Evolutionary conservation across 2,797 vertebrate species (phyloP).

Genomic region (Pseudomugil gertrudae): DNA sequence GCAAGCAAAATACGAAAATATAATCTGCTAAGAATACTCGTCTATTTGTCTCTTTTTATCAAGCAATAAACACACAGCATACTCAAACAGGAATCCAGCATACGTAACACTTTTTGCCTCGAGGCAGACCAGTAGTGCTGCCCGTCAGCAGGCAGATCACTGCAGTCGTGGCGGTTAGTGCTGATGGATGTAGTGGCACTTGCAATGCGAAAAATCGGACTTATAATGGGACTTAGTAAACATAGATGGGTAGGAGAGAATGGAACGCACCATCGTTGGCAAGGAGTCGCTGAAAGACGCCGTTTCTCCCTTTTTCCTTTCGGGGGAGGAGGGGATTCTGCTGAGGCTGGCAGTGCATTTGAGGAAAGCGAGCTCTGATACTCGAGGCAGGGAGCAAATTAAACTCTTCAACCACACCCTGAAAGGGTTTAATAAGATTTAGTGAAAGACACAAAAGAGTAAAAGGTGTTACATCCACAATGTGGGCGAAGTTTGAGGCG

Average conservation of each 20-base stretch:
- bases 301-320: background rate
- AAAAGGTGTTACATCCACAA: slow-evolving; percentile 17
- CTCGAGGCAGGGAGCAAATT: slow-evolving; percentile 21
- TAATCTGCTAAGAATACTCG: slow-evolving; percentile 65
- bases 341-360: slow-evolving; percentile 72
- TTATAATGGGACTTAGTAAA: slow-evolving; percentile 34
- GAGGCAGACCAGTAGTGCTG: slow-evolving; percentile 27
- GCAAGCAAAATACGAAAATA: slow-evolving; percentile 61
- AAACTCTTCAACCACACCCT: slow-evolving; percentile 14
- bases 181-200: slow-evolving; percentile 60
- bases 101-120: slow-evolving; percentile 46
- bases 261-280: slow-evolving; percentile 42
- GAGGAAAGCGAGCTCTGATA: slow-evolving; percentile 28
- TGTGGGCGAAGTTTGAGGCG: slow-evolving; percentile 33
- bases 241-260: slow-evolving; percentile 18
- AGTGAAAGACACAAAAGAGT: slow-evolving; percentile 13
- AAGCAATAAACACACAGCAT: slow-evolving; percentile 49
- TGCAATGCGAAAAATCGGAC: slow-evolving; percentile 40
- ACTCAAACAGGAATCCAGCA: slow-evolving; percentile 67
- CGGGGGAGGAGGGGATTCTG: slow-evolving; percentile 4
- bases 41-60: slow-evolving; percentile 48
- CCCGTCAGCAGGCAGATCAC: slow-evolving; percentile 7
- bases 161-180: slow-evolving; percentile 12
- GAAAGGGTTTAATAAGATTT: slow-evolving; percentile 21
- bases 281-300: slow-evolving; percentile 33